A percentile compares a stretch with the other conserved stretches of the same genome.
phyloP scores from a whole-genome alignment of 2,888 invertebrate species.

The Eudemis profundana region DNA sequence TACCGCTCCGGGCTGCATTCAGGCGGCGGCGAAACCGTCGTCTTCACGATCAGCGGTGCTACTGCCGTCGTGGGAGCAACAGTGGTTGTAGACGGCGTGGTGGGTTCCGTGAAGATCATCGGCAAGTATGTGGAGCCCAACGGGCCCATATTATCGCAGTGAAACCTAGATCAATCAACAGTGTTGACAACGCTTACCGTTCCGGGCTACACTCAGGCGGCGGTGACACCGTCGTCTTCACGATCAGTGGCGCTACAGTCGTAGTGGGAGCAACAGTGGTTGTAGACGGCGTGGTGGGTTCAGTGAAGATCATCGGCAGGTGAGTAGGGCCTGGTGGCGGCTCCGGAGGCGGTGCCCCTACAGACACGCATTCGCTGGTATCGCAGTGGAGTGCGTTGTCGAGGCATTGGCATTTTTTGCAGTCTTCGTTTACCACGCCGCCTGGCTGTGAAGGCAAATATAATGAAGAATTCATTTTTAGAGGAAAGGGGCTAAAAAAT shows the following conservation, averaged over 20 bases:
- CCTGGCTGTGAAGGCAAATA: constrained; percentile 86
- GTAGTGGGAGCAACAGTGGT: constrained; percentile 31
- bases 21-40: constrained; percentile 72
- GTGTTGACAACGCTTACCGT: constrained; percentile 53
- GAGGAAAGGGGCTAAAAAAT: too few species aligned
- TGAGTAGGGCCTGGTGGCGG: constrained; percentile 56
- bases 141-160: too few species aligned
- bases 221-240: constrained; percentile 67
- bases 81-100: constrained; percentile 35
- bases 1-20: constrained; percentile 70
- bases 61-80: constrained; percentile 26
- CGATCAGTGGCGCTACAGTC: constrained; percentile 51
- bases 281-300: constrained; percentile 27
- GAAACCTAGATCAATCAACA: too few species aligned
- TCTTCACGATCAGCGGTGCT: constrained; percentile 57
- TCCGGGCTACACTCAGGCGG: constrained; percentile 73
- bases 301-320: constrained; percentile 52
- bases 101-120: constrained; percentile 27
- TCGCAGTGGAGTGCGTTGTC: constrained; percentile 91
- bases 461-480: not conserved
- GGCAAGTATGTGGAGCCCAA: too few species aligned
- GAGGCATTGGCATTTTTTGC: constrained; percentile 92
- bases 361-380: constrained; percentile 75
- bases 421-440: constrained; percentile 86
- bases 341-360: constrained; percentile 50